Conservation (phyloP, 2,888 invertebrate genomes). For the Megamerina dolium region DNA sequence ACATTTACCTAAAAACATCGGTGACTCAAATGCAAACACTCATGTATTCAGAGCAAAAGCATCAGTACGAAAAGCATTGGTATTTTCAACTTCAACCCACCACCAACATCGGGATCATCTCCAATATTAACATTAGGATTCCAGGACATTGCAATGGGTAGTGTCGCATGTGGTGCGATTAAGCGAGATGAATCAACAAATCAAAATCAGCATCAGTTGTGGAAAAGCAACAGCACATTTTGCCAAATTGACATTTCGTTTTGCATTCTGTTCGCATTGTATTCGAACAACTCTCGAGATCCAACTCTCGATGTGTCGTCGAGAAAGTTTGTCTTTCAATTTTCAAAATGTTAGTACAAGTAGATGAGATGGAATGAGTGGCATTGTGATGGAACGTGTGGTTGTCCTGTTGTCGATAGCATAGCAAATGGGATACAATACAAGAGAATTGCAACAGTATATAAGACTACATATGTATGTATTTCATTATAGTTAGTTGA, state of each 20-base stretch:
- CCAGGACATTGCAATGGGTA: background rate
- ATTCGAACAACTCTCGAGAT: too few relatives aligned
- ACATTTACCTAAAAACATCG: slow-evolving; percentile 3
- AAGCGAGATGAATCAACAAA: slow-evolving; percentile 46
- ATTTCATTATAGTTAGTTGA: too few relatives aligned
- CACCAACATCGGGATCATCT: background rate
- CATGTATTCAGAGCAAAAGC: slow-evolving; percentile 9
- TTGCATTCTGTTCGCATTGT: slow-evolving; percentile 32
- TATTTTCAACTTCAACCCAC: background rate
- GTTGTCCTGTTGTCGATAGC: too few relatives aligned
- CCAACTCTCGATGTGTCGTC: too few relatives aligned
- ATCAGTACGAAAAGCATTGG: background rate
- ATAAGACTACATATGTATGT: too few relatives aligned
- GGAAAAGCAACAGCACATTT: slow-evolving; percentile 30
- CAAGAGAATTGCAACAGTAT: too few relatives aligned
- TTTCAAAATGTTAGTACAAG: too few relatives aligned
- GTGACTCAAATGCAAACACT: slow-evolving; percentile 5
- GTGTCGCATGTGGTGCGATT: slow-evolving; percentile 41
- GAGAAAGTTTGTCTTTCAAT: slow-evolving; percentile 46
- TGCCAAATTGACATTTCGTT: slow-evolving; percentile 31
- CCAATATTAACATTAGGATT: background rate
- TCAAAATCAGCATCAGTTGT: slow-evolving; percentile 23
- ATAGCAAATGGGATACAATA: too few relatives aligned
- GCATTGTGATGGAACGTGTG: too few relatives aligned
- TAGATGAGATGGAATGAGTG: too few relatives aligned